These are phyloP conservation scores for Apantesis nais DNA, from an alignment of 2,888 invertebrate genomes.

Conservation along the genomic window DNA sequence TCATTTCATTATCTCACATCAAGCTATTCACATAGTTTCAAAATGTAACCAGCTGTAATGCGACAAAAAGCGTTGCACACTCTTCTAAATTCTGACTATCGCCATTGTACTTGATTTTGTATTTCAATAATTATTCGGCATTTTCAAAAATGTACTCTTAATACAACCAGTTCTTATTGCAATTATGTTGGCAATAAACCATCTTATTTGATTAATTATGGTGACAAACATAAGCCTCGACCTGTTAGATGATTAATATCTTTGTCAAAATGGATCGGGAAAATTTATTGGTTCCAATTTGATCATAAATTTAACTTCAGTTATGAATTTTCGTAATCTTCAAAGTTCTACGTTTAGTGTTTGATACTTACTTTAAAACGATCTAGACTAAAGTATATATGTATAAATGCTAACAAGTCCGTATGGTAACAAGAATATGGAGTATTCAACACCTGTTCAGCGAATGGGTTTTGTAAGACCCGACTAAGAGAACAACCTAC, in stretches of 20 bases:
- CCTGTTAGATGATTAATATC: conserved; percentile 10
- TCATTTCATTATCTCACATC: background rate
- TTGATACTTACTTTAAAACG: background rate
- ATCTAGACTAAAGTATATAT: background rate
- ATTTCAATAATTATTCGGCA: background rate
- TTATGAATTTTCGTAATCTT: conserved; percentile 17
- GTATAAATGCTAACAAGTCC: too few relatives aligned
- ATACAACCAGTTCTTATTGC: background rate
- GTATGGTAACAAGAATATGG: too few relatives aligned
- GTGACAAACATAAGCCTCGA: conserved; percentile 6
- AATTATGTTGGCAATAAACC: background rate
- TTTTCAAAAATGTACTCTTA: background rate
- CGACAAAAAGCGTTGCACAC: too few relatives aligned
- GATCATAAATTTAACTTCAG: conserved; percentile 13
- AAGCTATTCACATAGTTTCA: background rate
- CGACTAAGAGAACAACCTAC: too few relatives aligned
- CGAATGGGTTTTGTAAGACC: too few relatives aligned
- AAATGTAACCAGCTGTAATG: too few relatives aligned
- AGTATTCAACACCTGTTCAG: too few relatives aligned
- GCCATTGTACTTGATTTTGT: too few relatives aligned
- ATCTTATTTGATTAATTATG: conserved; percentile 12
- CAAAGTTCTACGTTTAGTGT: background rate
- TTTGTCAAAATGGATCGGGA: conserved; percentile 6
- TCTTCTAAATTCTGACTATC: too few relatives aligned
- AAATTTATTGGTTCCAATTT: conserved; percentile 17